phyloP scores from a whole-genome alignment of 1,140 invertebrate genomes.

The Drosophila orosa region DNA sequence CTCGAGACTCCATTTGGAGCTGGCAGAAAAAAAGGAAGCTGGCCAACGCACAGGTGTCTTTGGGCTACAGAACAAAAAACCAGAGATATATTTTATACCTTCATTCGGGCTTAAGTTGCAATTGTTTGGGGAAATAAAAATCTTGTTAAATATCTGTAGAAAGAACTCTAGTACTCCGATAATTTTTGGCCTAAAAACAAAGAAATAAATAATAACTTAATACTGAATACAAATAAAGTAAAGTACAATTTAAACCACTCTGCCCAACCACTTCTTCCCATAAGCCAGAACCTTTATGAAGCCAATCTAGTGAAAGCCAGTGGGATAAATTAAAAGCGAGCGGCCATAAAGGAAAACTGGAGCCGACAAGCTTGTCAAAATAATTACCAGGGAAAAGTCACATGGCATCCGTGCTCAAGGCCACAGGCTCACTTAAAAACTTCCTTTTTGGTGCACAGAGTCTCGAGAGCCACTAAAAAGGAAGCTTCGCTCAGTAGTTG shows the following conservation, averaged over 20 bases:
- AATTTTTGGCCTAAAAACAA: background rate
- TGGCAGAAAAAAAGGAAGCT: slow-evolving; percentile 21
- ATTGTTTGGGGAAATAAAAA: background rate
- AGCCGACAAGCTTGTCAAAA: slow-evolving; percentile 38
- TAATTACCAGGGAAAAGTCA: slow-evolving; percentile 38
- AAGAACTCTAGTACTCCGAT: background rate
- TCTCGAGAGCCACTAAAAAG: slow-evolving; percentile 3
- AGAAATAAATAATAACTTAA: background rate
- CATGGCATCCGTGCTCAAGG: slow-evolving; percentile 14
- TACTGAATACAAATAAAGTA: background rate
- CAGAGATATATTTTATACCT: background rate
- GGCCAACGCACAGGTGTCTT: slow-evolving; percentile 49
- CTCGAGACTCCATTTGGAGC: slow-evolving; percentile 27
- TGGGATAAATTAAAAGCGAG: slow-evolving; percentile 5
- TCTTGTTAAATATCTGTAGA: background rate
- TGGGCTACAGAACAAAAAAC: slow-evolving; percentile 33
- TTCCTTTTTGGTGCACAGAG: background rate
- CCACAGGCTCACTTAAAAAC: slow-evolving; percentile 1
- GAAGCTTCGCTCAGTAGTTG: slow-evolving; percentile 15
- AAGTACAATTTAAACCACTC: background rate
- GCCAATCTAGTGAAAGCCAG: background rate
- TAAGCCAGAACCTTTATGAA: background rate
- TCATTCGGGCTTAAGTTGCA: too few species aligned
- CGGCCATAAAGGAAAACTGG: slow-evolving; percentile 14
- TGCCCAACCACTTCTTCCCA: background rate